phyloP scores from a whole-genome alignment of 2,113 vertebrate species.

The Cheirogaleus medius region DNA sequence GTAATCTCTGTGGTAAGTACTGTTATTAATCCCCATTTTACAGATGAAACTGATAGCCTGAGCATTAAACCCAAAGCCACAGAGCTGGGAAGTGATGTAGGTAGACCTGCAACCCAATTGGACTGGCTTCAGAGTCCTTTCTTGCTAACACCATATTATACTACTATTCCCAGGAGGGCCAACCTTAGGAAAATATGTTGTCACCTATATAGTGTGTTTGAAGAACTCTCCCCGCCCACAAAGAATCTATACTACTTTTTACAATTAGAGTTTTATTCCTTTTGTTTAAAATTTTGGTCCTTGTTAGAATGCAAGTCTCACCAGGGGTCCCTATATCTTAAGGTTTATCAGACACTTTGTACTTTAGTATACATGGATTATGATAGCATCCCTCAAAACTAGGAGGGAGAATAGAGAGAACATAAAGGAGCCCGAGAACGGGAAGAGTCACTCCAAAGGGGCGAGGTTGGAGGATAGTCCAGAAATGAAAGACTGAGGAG shows the following conservation, averaged over 20 bases:
- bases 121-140: background rate
- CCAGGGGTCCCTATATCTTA: background rate
- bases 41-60: background rate
- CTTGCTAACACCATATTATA: background rate
- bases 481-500: background rate
- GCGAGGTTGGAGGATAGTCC: too few relatives aligned
- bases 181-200: background rate
- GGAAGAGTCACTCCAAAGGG: background rate
- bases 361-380: background rate
- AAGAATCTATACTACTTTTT: background rate
- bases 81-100: background rate
- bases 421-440: background rate
- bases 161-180: background rate
- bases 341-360: background rate
- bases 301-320: background rate
- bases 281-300: background rate
- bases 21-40: background rate
- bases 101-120: background rate
- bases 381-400: background rate
- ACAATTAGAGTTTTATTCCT: background rate
- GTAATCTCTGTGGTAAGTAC: background rate
- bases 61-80: background rate
- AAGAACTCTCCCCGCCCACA: background rate
- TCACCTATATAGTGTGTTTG: background rate
- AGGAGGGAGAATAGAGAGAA: background rate